Percentiles rank a stretch among this genome's conserved stretches.
phyloP scores from a whole-genome alignment of 2,888 invertebrate genomes.

The Brachypalpus laphriformis region DNA sequence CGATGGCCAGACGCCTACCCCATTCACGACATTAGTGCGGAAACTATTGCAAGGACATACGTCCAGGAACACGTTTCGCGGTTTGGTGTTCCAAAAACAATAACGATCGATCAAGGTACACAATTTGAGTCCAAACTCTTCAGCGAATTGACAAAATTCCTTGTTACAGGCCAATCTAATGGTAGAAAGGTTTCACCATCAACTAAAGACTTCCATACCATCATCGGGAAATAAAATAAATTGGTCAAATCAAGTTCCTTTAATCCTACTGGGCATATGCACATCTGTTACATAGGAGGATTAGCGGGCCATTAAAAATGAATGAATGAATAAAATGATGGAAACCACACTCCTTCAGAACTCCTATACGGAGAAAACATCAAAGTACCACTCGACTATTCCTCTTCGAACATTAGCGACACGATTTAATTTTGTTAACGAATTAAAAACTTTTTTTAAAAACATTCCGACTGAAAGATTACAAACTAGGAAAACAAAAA shows the following conservation, averaged over 20 bases:
- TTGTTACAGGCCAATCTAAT: conserved; percentile 10
- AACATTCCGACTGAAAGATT: not conserved
- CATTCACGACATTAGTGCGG: too few species aligned
- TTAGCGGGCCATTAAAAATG: too few species aligned
- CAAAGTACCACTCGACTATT: not conserved
- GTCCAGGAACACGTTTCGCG: too few species aligned
- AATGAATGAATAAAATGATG: too few species aligned
- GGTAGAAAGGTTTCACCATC: conserved; percentile 7
- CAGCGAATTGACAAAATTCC: not conserved
- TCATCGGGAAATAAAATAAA: not conserved
- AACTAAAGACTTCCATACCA: not conserved
- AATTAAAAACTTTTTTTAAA: not conserved
- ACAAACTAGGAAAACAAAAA: not conserved
- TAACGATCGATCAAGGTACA: too few species aligned
- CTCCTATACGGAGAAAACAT: conserved; percentile 24
- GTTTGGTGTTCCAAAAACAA: too few species aligned
- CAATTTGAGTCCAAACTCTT: too few species aligned
- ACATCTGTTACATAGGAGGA: conserved; percentile 7
- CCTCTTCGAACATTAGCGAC: not conserved
- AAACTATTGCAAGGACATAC: too few species aligned
- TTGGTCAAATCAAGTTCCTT: not conserved
- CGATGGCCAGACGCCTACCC: too few species aligned
- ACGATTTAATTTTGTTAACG: not conserved
- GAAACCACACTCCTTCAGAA: conserved; percentile 10
- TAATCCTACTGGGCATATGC: conserved; percentile 8